Evolutionary conservation across 2,113 vertebrate species (phyloP), one percentile per base, ranked within the genome.

Genomic region (Campylomormyrus tamandua): DNA sequence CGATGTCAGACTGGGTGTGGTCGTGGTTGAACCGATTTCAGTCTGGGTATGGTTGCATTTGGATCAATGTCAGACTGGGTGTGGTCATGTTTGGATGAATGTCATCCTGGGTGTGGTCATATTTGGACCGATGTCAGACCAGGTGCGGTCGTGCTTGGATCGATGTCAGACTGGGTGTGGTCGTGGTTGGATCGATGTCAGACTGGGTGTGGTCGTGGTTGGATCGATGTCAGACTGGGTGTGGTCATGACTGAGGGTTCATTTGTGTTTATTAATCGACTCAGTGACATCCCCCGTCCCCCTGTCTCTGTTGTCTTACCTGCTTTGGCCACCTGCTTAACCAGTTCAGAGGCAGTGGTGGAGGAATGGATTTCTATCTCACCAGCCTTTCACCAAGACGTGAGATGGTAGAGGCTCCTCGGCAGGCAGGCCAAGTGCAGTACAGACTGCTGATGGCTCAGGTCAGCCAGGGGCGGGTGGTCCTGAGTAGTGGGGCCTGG

Each of bases 61-160:
- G 53, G 19, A 56, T 0, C 0, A 0, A 0, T 56, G 1, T 56
- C 19, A 56, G 19, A 24, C 53, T 24, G 53, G 4, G 19, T 56
- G 19, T 56, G 53, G 53, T 24, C 19, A 0, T 1, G 1, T 5
- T 56, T 56, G 19, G 19, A 56, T 0, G 0, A 0, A 0, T 56
- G 53, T 56, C 19, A 56, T 19, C 21, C 53, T 2, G 19, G 53
- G 53, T 56, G 53, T 56, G 19, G 19, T 56, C 19, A 1, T 0
- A 0, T 1, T 58, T 58, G 56, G 6, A 58, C 1, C 3, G 0
- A 2, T 62, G 24, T n/a, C 56, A 62, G 56, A 9, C 24, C 2
- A 39, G 35, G 35, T 39, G 35, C 35, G 35, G 53, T 24, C 21
- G 1, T 1, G 0, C 1, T 56, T 56, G 53, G 19, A 56, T 3